These are phyloP conservation scores for Caenorhabditis afra DNA, from an alignment of 2,888 invertebrate species.

Conservation along the genomic window DNA sequence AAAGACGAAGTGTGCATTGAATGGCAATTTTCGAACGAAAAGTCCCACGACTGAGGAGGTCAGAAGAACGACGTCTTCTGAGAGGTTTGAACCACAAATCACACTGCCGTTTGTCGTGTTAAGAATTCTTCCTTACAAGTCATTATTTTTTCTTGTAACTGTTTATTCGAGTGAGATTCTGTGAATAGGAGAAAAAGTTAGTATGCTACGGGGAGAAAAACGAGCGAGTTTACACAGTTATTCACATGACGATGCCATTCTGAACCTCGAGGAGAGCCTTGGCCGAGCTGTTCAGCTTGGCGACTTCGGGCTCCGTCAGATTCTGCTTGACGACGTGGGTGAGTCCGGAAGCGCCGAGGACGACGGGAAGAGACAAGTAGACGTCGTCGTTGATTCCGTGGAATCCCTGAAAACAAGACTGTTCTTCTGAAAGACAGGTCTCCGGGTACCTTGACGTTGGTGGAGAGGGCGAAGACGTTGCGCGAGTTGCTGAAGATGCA, in stretches of 20 bases:
- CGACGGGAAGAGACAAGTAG: slow-evolving; percentile 88
- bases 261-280: slow-evolving; percentile 75
- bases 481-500: slow-evolving; percentile 81
- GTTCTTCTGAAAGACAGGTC: background rate
- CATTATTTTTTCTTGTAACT: too few relatives aligned
- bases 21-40: too few relatives aligned
- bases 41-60: too few relatives aligned
- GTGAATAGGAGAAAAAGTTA: slow-evolving; percentile 6
- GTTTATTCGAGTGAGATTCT: slow-evolving; percentile 49
- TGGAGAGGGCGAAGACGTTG: slow-evolving; percentile 81
- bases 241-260: slow-evolving; percentile 63
- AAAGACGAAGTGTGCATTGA: too few relatives aligned
- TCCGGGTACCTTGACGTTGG: slow-evolving; percentile 79
- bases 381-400: slow-evolving; percentile 90
- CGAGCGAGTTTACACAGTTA: background rate
- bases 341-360: slow-evolving; percentile 78
- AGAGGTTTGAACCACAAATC: too few relatives aligned
- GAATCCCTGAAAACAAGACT: slow-evolving; percentile 83
- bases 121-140: too few relatives aligned
- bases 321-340: slow-evolving; percentile 76
- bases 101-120: too few relatives aligned
- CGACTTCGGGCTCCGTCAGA: slow-evolving; percentile 71
- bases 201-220: background rate
- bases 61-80: too few relatives aligned
- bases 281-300: slow-evolving; percentile 76